phyloP scores from a whole-genome alignment of 2,797 vertebrate genomes.

The Sitta carolinensis region DNA sequence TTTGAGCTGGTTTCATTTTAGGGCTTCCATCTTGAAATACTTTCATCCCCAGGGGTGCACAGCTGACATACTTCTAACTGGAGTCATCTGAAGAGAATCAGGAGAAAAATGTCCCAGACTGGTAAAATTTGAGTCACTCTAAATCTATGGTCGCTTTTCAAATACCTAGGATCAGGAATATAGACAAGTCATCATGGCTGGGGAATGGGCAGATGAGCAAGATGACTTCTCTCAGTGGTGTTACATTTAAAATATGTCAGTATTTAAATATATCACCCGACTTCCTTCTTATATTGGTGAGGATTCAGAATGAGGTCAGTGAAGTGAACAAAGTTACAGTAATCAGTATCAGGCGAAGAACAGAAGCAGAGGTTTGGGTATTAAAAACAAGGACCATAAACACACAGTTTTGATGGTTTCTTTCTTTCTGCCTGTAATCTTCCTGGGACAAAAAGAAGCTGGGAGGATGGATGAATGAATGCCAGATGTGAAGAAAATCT shows the following conservation, averaged over 20 bases:
- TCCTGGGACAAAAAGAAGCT: background rate
- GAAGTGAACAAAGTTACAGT: background rate
- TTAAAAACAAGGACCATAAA: background rate
- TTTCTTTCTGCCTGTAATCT: constrained; percentile 8
- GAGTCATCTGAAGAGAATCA: background rate
- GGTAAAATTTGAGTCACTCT: background rate
- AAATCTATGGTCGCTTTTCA: background rate
- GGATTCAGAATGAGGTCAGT: background rate
- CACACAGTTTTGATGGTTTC: background rate
- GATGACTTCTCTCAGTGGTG: background rate
- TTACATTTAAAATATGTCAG: background rate
- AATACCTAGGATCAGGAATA: background rate
- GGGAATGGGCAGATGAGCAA: background rate
- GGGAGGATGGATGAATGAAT: background rate
- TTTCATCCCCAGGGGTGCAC: background rate
- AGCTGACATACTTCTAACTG: background rate
- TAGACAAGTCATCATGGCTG: background rate
- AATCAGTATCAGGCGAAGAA: background rate
- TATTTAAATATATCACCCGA: background rate
- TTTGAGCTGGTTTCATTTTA: background rate
- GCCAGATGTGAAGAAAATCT: constrained; percentile 40
- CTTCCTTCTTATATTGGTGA: background rate
- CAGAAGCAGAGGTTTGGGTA: background rate
- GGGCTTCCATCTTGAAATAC: background rate
- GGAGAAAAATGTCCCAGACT: background rate